A percentile compares a stretch with the other conserved stretches of the same genome.
Evolutionary conservation across 53 echinoderm and acorn worm genomes (phyloP).

Genomic region (Glandiceps talaboti): DNA sequence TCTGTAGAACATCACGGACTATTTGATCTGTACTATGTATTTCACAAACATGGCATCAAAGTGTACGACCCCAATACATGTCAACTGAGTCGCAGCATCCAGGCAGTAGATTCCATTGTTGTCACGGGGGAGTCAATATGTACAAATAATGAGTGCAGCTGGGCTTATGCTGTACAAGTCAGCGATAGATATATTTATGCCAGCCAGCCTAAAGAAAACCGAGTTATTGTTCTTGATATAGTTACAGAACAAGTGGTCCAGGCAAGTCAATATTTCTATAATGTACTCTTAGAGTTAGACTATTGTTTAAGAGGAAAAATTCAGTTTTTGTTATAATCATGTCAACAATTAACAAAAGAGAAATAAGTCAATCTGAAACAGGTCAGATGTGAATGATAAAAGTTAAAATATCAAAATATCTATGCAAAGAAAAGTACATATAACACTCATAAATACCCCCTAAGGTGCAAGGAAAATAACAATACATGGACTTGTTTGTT

Average conservation of each 20-base stretch:
- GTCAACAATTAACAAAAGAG: no score
- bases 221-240: slow-evolving; percentile 63
- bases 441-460: no score
- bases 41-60: slow-evolving; percentile 76
- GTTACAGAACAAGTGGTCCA: slow-evolving; percentile 62
- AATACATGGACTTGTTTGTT: no score
- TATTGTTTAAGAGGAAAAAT: no score
- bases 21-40: slow-evolving; percentile 73
- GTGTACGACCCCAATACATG: slow-evolving; percentile 84
- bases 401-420: no score
- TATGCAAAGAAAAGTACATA: no score
- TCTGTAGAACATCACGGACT: slow-evolving; percentile 40
- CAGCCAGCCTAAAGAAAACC: slow-evolving; percentile 66
- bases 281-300: no score
- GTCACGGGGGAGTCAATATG: slow-evolving; percentile 64
- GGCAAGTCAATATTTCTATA: slow-evolving; percentile 34
- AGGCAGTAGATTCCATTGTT: slow-evolving; percentile 45
- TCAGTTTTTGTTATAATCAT: no score
- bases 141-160: slow-evolving; percentile 40
- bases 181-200: slow-evolving; percentile 68
- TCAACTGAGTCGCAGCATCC: slow-evolving; percentile 45
- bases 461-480: no score
- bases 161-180: slow-evolving; percentile 78
- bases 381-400: no score
- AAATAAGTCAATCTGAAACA: no score